Conservation (phyloP, 2,888 invertebrate species). For the Notodonta ziczac region DNA sequence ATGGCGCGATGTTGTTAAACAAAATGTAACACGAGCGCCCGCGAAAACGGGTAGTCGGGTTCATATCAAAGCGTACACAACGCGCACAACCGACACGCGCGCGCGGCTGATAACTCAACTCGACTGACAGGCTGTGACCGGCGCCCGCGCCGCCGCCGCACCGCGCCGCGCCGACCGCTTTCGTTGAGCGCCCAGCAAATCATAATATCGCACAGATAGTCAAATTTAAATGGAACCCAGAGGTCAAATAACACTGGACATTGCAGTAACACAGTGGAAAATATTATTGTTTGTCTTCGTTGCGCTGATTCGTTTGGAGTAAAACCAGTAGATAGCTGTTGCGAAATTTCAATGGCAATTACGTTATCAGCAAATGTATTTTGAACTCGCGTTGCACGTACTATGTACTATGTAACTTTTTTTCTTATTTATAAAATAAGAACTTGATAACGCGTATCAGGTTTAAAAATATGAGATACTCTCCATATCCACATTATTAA, state of each 20-base stretch:
- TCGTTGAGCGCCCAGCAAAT: slow-evolving; percentile 24
- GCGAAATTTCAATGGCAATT: slow-evolving; percentile 12
- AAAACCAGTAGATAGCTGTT: slow-evolving; percentile 6
- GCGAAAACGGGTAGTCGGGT: slow-evolving; percentile 56
- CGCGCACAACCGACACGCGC: slow-evolving; percentile 66
- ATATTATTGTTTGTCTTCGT: slow-evolving; percentile 24
- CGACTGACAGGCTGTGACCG: slow-evolving; percentile 48
- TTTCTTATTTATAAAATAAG: slow-evolving; percentile 1
- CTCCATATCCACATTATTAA: background rate
- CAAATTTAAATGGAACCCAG: slow-evolving; percentile 36
- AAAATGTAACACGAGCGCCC: slow-evolving; percentile 63
- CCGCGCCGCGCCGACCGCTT: slow-evolving; percentile 40
- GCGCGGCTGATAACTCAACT: slow-evolving; percentile 55
- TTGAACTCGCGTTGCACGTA: slow-evolving; percentile 20
- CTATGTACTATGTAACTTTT: background rate
- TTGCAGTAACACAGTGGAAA: slow-evolving; percentile 27
- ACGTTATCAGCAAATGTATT: slow-evolving; percentile 10
- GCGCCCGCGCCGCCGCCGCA: slow-evolving; percentile 56
- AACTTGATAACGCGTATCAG: slow-evolving; percentile 8
- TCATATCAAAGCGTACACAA: slow-evolving; percentile 68
- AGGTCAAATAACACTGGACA: slow-evolving; percentile 36
- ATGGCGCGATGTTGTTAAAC: slow-evolving; percentile 58
- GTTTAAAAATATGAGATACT: background rate
- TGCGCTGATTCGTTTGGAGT: slow-evolving; percentile 9
- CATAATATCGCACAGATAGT: slow-evolving; percentile 23